Evolutionary conservation across 2,888 invertebrate species (phyloP).

Genomic region (Acronicta aceris): DNA sequence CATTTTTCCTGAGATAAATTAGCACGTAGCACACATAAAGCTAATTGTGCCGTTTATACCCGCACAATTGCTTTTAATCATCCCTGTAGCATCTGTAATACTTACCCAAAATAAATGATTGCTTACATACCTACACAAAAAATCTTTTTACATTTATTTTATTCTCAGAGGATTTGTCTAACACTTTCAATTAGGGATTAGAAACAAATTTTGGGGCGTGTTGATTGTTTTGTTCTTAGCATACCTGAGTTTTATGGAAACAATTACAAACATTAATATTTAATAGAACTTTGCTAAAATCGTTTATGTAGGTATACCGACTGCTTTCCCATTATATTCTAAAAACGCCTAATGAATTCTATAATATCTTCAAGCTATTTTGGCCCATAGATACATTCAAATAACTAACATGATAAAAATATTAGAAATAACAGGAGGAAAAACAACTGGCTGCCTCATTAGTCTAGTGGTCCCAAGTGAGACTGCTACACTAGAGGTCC

Average conservation of each 20-base stretch:
- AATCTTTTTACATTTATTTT: constrained; percentile 2
- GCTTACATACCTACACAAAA: neutral
- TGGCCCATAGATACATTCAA: too few relatives aligned
- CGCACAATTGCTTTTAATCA: neutral
- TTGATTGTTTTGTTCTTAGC: neutral
- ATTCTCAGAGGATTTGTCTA: neutral
- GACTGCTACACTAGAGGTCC: too few relatives aligned
- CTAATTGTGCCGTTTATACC: neutral
- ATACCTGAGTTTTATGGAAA: neutral
- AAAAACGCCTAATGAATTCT: too few relatives aligned
- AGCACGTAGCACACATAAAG: too few relatives aligned
- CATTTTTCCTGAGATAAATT: neutral
- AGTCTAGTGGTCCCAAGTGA: too few relatives aligned
- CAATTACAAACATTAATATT: constrained; percentile 7
- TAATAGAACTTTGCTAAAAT: too few relatives aligned
- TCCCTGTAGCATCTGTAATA: neutral
- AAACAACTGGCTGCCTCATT: too few relatives aligned
- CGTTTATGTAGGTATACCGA: too few relatives aligned
- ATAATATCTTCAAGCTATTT: too few relatives aligned
- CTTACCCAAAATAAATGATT: neutral
- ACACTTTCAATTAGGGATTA: constrained; percentile 2
- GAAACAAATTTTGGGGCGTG: neutral
- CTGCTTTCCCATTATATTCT: too few relatives aligned
- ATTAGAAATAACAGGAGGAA: too few relatives aligned
- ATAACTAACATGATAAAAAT: too few relatives aligned